Evolutionary conservation across 2,113 vertebrate species (phyloP).

Genomic region (Dissostichus mawsoni): DNA sequence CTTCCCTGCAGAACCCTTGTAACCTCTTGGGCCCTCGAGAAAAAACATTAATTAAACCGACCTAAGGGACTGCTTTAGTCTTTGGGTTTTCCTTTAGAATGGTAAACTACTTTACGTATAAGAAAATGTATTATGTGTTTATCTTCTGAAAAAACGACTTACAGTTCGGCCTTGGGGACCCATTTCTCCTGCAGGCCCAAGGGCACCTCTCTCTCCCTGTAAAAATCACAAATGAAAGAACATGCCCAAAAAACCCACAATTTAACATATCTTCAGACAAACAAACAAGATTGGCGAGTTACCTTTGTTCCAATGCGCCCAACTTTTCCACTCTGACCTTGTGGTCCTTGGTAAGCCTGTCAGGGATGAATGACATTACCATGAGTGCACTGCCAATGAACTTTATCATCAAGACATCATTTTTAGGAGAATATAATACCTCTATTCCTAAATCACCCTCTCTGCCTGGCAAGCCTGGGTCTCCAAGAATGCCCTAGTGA

Average conservation of each 20-base stretch:
- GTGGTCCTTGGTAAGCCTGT: slow-evolving; percentile 87
- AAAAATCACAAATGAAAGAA: slow-evolving; percentile 45
- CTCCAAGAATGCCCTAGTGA: slow-evolving; percentile 84
- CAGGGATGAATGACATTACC: not conserved
- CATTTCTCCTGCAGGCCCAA: slow-evolving; percentile 83
- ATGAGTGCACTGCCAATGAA: not conserved
- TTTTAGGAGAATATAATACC: slow-evolving; percentile 67
- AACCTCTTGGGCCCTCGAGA: slow-evolving; percentile 79
- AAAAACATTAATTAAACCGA: slow-evolving; percentile 69
- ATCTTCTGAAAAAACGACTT: slow-evolving; percentile 71
- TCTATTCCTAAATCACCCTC: slow-evolving; percentile 85
- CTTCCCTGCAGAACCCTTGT: slow-evolving; percentile 83
- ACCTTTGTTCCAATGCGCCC: slow-evolving; percentile 81
- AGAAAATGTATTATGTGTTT: slow-evolving; percentile 28
- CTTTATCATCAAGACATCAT: not conserved
- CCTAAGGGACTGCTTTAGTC: slow-evolving; percentile 59
- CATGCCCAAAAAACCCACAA: slow-evolving; percentile 23
- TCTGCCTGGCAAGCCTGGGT: slow-evolving; percentile 83
- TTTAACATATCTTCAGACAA: slow-evolving; percentile 17
- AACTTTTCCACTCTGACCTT: slow-evolving; percentile 76
- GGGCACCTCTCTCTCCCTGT: slow-evolving; percentile 85
- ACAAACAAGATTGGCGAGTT: not conserved
- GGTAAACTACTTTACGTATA: slow-evolving; percentile 62
- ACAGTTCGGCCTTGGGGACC: slow-evolving; percentile 83
- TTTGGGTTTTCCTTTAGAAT: slow-evolving; percentile 51